Percentiles rank a stretch among this genome's conserved stretches.
phyloP scores from a whole-genome alignment of 2,797 vertebrate genomes.

The Botia almorhae region DNA sequence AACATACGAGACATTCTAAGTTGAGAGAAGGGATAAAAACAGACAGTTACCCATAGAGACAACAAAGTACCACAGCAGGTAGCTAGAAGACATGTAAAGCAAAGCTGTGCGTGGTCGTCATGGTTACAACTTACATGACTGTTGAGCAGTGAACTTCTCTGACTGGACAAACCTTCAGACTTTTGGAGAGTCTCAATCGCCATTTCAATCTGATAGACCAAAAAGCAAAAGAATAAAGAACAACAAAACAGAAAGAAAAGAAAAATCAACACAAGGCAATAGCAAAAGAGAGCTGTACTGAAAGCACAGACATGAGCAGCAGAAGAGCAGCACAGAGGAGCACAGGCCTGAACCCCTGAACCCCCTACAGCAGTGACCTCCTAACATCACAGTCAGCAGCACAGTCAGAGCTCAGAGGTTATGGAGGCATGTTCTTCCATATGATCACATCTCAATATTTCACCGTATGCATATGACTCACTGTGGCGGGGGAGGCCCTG shows the following conservation, averaged over 20 bases:
- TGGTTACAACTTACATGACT: slow-evolving; percentile 94
- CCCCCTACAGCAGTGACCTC: slow-evolving; percentile 34
- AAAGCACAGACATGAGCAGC: slow-evolving; percentile 65
- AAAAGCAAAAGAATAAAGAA: slow-evolving; percentile 74
- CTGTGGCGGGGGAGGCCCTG: slow-evolving; percentile 94
- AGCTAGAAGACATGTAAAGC: slow-evolving; percentile 48
- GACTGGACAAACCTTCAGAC: slow-evolving; percentile 98
- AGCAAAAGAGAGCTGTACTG: slow-evolving; percentile 63
- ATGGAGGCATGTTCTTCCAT: too few relatives aligned
- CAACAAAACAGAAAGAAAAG: slow-evolving; percentile 77
- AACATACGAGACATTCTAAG: neutral
- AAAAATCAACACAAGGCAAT: slow-evolving; percentile 79
- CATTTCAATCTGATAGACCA: slow-evolving; percentile 98
- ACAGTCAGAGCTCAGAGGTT: too few relatives aligned
- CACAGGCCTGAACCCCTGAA: neutral
- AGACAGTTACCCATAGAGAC: slow-evolving; percentile 8
- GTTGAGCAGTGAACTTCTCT: slow-evolving; percentile 99
- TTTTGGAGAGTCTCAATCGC: slow-evolving; percentile 99
- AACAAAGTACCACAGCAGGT: slow-evolving; percentile 9
- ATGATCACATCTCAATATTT: too few relatives aligned
- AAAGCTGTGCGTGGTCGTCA: slow-evolving; percentile 58
- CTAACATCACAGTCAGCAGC: too few relatives aligned
- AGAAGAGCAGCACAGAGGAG: slow-evolving; percentile 51
- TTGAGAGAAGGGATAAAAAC: neutral
- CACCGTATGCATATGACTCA: slow-evolving; percentile 67